phyloP scores from a whole-genome alignment of 2,113 vertebrate species.

The Hippocampus comes region DNA sequence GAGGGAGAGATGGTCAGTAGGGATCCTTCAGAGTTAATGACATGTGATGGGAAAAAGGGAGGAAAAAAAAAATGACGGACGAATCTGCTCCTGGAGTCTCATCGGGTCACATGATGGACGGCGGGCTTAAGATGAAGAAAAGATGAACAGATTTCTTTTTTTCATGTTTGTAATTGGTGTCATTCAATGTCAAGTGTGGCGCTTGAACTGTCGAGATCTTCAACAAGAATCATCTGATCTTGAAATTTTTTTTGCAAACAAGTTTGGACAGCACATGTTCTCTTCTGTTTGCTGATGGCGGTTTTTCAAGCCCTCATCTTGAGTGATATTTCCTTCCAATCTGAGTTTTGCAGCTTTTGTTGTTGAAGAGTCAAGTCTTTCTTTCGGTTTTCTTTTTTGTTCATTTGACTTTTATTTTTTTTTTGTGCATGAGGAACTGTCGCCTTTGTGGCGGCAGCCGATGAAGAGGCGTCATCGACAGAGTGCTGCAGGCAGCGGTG shows the following conservation, averaged over 20 bases:
- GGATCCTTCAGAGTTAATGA: slow-evolving; percentile 6
- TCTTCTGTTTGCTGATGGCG: no score
- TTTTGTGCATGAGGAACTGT: slow-evolving; percentile 1
- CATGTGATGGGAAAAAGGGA: slow-evolving; percentile 13
- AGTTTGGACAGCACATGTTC: no score
- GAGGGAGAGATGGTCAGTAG: slow-evolving; percentile 1
- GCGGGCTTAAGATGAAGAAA: not conserved
- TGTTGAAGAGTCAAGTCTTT: not conserved
- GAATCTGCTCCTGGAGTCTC: not conserved
- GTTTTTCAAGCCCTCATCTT: not conserved
- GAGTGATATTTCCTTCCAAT: not conserved
- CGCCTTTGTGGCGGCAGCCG: not conserved
- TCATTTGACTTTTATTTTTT: not conserved
- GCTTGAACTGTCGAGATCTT: no score
- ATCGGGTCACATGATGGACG: not conserved
- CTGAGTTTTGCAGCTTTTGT: not conserved
- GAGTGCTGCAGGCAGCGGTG: slow-evolving; percentile 42
- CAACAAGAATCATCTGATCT: no score
- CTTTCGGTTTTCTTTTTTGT: not conserved
- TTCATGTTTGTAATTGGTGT: no score
- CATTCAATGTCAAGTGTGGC: not conserved
- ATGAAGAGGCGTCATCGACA: slow-evolving; percentile 7
- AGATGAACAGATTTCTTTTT: not conserved
- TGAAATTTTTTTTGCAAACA: no score
- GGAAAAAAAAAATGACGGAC: not conserved